Percentiles rank a stretch among this genome's conserved stretches.
Conservation (phyloP, 2,113 vertebrate genomes). For the Abramis brama region DNA sequence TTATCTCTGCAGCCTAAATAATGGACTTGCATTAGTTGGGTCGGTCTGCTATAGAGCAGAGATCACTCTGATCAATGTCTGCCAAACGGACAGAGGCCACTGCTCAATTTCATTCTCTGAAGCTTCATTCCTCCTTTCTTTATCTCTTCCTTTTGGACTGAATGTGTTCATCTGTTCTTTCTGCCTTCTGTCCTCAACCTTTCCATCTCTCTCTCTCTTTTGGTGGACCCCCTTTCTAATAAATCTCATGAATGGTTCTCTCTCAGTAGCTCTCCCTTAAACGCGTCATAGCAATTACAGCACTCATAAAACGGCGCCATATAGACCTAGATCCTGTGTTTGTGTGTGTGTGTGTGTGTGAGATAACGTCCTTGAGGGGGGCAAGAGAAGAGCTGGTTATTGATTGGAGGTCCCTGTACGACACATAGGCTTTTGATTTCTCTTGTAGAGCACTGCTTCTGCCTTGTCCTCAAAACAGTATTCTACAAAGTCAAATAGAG, state of each 20-base stretch:
- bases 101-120: not conserved
- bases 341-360: slow-evolving; percentile 34
- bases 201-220: slow-evolving; percentile 10
- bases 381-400: slow-evolving; percentile 54
- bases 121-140: slow-evolving; percentile 4
- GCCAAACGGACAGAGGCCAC: not conserved
- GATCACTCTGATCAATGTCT: slow-evolving; percentile 46
- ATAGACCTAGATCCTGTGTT: slow-evolving; percentile 41
- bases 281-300: slow-evolving; percentile 61
- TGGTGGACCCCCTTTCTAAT: slow-evolving; percentile 35
- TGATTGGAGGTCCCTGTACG: slow-evolving; percentile 57
- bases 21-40: slow-evolving; percentile 46
- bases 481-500: slow-evolving; percentile 11
- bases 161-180: slow-evolving; percentile 12
- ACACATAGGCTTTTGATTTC: slow-evolving; percentile 55
- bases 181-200: not conserved
- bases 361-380: slow-evolving; percentile 58
- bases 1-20: slow-evolving; percentile 33
- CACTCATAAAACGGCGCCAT: slow-evolving; percentile 60
- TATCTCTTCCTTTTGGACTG: not conserved
- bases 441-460: slow-evolving; percentile 41
- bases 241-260: slow-evolving; percentile 52
- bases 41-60: slow-evolving; percentile 24
- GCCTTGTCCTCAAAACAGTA: slow-evolving; percentile 29
- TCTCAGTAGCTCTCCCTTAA: slow-evolving; percentile 41